Conservation (phyloP, 2,888 invertebrate genomes). For the Protophormia terraenovae region DNA sequence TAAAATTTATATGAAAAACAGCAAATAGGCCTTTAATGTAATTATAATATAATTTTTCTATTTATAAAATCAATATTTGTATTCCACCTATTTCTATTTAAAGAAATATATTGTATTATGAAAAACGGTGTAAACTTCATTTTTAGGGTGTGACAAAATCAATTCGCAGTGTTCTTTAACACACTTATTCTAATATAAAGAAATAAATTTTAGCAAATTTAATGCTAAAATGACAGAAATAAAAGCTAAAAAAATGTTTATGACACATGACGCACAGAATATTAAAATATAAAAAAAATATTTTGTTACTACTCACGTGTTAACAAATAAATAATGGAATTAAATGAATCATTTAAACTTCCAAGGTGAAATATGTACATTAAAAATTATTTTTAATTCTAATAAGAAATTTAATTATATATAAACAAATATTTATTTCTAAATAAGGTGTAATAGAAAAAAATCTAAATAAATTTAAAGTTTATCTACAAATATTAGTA, state of each 20-base stretch:
- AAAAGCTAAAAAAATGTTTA: not conserved
- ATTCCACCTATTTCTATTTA: too few relatives aligned
- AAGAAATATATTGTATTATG: too few relatives aligned
- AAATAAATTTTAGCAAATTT: not conserved
- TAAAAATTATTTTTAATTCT: not conserved
- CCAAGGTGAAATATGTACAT: not conserved
- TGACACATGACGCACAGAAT: conserved; percentile 10
- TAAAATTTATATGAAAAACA: too few relatives aligned
- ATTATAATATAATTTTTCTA: too few relatives aligned
- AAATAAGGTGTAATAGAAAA: not conserved
- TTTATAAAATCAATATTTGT: too few relatives aligned
- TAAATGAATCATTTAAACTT: conserved; percentile 23
- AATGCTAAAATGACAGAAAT: not conserved
- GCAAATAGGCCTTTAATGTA: too few relatives aligned
- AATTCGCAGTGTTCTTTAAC: too few relatives aligned
- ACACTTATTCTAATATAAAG: not conserved
- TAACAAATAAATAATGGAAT: conserved; percentile 4
- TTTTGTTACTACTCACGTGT: conserved; percentile 42
- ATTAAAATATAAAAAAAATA: not conserved
- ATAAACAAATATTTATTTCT: not conserved
- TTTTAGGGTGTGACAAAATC: too few relatives aligned
- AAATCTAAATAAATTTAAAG: not conserved
- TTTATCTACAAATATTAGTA: not conserved
- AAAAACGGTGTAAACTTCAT: too few relatives aligned
- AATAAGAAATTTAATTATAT: not conserved